Evolutionary conservation across 2,113 vertebrate genomes (phyloP), one percentile per base, ranked within the genome.

Genomic region (Irena cyanogastra): DNA sequence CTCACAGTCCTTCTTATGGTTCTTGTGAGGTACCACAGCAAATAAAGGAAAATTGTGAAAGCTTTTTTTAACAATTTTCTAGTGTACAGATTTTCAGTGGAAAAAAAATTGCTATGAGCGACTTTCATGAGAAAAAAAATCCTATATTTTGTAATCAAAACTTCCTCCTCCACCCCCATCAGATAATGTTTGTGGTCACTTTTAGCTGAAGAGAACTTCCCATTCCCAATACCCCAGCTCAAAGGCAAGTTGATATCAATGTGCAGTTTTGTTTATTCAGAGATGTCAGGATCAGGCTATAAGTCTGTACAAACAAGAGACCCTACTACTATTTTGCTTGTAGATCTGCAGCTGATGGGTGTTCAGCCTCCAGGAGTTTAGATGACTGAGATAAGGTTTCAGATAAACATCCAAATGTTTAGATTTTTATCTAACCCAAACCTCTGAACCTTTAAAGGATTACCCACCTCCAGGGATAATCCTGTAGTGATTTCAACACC

Each of bases 391-490:
- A 97, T 97, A 95, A 96, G 69, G 69, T 96, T 97, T 95, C 96
- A 94, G 95, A 94, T 95, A 97, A 97, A 90, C 90, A 89, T 96
- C 83, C 92, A 96, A 96, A 95, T 96, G 92, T 92, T 95, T 96
- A 95, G 96, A 95, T 94, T 91, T 96, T 95, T 96, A 95, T 96
- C 96, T 96, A 68, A 96, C 57, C 60, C 69, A 84, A 93, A 95
- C 26, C 92, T 90, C 95, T 95, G 83, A 96, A 89, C 72, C 92
- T 96, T 97, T 94, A 96, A 96, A 90, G 96, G 95, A 97, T 97
- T 97, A 96, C 88, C 90, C 69, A 90, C 77, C 93, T 87, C 80
- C 92, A 93, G 90, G 95, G 92, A 94, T 96, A 97, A 97, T 97
- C 93, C 93, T 84, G 65, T 30, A 89, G 95, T 57, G 92, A 97